Conservation (phyloP, 2,113 vertebrate species). For the Proteles cristata region DNA sequence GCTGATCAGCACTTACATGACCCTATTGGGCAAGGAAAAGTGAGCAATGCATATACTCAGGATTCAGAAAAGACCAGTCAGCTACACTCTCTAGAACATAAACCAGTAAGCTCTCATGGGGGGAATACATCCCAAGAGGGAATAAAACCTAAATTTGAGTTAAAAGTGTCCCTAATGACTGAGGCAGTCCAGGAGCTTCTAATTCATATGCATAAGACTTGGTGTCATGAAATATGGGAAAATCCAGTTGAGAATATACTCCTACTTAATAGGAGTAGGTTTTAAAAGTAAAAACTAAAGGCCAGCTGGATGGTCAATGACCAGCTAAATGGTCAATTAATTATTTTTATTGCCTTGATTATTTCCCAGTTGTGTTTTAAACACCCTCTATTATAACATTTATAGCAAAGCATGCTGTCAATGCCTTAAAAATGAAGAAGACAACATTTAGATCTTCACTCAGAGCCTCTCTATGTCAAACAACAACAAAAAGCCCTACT, state of each 20-base stretch:
- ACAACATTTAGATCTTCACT: constrained; percentile 3
- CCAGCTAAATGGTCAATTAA: background rate
- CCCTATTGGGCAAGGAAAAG: background rate
- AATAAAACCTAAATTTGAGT: background rate
- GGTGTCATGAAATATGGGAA: background rate
- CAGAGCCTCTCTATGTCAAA: background rate
- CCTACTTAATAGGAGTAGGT: background rate
- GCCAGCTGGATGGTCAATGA: too few relatives aligned
- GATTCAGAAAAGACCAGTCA: background rate
- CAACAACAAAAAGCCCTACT: background rate
- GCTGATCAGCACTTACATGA: background rate
- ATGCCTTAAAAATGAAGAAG: background rate
- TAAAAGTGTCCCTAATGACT: background rate
- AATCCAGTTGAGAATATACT: background rate
- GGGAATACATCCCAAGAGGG: background rate
- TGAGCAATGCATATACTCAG: background rate
- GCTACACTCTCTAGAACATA: background rate
- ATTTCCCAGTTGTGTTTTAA: constrained; percentile 31
- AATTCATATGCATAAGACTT: background rate
- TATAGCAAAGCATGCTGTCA: background rate
- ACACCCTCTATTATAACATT: background rate
- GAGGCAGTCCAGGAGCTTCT: background rate
- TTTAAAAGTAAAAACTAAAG: constrained; percentile 19
- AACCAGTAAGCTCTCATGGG: background rate
- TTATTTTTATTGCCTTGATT: background rate